A percentile compares a stretch with the other conserved stretches of the same genome.
Evolutionary conservation across 2,888 invertebrate genomes (phyloP).

Genomic region (Zelleria hepariella): DNA sequence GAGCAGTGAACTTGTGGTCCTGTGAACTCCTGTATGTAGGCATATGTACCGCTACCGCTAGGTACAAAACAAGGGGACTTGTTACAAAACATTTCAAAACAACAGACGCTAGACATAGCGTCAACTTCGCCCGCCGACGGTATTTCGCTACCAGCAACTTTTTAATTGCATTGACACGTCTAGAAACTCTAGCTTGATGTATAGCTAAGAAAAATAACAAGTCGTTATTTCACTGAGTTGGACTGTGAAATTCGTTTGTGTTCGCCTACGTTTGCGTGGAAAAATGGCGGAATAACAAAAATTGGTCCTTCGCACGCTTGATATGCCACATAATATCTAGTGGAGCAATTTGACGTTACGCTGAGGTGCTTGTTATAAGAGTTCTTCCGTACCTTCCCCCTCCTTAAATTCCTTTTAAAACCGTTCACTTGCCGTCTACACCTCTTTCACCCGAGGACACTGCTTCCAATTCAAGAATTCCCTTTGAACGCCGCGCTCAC

Average conservation of each 20-base stretch:
- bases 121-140: not conserved
- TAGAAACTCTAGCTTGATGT: not conserved
- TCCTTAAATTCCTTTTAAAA: not conserved
- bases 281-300: not conserved
- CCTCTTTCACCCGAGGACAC: not conserved
- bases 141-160: not conserved
- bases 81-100: not conserved
- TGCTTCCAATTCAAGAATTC: slow-evolving; percentile 1
- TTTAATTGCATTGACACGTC: slow-evolving; percentile 1
- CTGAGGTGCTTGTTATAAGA: not conserved
- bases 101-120: not conserved
- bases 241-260: not conserved
- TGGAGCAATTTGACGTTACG: not conserved
- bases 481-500: slow-evolving; percentile 15
- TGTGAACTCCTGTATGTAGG: too few species aligned
- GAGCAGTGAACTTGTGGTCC: too few species aligned
- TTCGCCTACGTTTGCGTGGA: not conserved
- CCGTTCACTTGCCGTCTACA: not conserved
- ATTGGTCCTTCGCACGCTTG: not conserved
- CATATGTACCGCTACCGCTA: too few species aligned
- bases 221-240: not conserved
- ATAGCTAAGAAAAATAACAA: not conserved
- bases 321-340: not conserved
- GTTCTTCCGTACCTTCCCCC: not conserved
- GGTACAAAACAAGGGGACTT: slow-evolving; percentile 5